phyloP scores from a whole-genome alignment of 2,113 vertebrate genomes.

The Etheostoma spectabile region DNA sequence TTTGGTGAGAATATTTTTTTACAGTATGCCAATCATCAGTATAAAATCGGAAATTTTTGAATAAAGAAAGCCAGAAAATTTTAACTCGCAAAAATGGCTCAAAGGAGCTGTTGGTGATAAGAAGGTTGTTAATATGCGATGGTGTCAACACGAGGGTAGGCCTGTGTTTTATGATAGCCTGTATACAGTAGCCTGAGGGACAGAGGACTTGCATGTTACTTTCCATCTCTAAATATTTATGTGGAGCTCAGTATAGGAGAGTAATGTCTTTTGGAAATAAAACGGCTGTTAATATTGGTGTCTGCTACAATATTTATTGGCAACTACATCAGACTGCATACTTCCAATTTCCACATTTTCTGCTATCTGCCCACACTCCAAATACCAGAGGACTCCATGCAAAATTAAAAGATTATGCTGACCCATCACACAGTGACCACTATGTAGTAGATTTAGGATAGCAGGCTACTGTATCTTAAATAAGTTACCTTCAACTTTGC shows the following conservation, averaged over 20 bases:
- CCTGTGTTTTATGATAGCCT: conserved; percentile 7
- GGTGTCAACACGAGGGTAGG: background rate
- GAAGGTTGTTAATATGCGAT: conserved; percentile 11
- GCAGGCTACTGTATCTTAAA: conserved; percentile 12
- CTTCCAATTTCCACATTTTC: conserved; percentile 23
- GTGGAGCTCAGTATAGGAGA: background rate
- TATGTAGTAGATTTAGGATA: conserved; percentile 21
- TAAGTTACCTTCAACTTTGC: conserved; percentile 90
- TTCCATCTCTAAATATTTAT: conserved; percentile 18
- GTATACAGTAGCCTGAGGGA: background rate
- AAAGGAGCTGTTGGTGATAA: conserved; percentile 23
- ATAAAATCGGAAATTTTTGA: background rate
- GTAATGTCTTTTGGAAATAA: conserved; percentile 10
- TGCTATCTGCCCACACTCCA: background rate
- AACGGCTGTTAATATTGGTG: conserved; percentile 5
- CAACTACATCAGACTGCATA: background rate
- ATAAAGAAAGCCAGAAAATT: background rate
- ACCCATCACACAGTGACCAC: conserved; percentile 20
- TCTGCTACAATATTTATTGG: conserved; percentile 12
- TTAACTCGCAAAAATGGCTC: background rate
- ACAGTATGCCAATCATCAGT: background rate
- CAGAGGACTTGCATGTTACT: background rate
- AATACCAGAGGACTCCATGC: background rate
- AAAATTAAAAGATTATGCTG: conserved; percentile 18
- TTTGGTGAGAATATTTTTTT: no score